Conservation (phyloP, 2,888 invertebrate genomes). For the Spodoptera littoralis region DNA sequence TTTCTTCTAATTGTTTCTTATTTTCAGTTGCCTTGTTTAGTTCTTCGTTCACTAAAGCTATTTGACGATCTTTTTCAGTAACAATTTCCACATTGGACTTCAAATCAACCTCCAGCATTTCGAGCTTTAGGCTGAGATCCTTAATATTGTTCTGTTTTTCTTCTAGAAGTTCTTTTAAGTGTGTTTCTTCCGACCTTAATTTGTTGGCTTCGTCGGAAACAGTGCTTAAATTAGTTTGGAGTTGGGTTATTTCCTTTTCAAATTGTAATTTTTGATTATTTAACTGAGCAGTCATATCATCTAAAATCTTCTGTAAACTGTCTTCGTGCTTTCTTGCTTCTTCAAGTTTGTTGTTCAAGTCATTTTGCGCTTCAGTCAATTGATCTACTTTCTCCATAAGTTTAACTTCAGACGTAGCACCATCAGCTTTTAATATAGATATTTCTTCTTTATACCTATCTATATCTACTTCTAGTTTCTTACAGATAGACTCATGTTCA, state of each 20-base stretch:
- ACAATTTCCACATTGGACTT: constrained; percentile 83
- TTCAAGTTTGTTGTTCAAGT: constrained; percentile 84
- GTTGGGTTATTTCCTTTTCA: constrained; percentile 77
- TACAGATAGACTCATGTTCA: constrained; percentile 76
- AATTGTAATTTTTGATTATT: constrained; percentile 79
- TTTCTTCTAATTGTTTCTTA: constrained; percentile 85
- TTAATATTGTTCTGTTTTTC: constrained; percentile 81
- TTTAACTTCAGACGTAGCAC: constrained; percentile 82
- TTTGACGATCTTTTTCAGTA: constrained; percentile 84
- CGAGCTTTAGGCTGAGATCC: constrained; percentile 79
- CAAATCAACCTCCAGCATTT: constrained; percentile 83
- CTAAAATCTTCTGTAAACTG: constrained; percentile 81
- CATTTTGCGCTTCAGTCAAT: constrained; percentile 83
- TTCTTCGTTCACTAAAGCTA: constrained; percentile 77
- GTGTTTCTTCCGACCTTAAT: constrained; percentile 70
- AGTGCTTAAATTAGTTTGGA: constrained; percentile 70
- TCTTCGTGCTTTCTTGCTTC: constrained; percentile 85
- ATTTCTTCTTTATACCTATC: constrained; percentile 85
- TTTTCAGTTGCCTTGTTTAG: constrained; percentile 76
- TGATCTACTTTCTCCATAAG: constrained; percentile 86
- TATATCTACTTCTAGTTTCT: constrained; percentile 81
- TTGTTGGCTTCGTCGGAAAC: constrained; percentile 72
- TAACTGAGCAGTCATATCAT: constrained; percentile 82
- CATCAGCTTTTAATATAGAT: constrained; percentile 79
- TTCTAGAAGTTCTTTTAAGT: constrained; percentile 68